A percentile compares a stretch with the other conserved stretches of the same genome.
Conservation (phyloP, 2,888 invertebrate genomes). For the Diploptera punctata region DNA sequence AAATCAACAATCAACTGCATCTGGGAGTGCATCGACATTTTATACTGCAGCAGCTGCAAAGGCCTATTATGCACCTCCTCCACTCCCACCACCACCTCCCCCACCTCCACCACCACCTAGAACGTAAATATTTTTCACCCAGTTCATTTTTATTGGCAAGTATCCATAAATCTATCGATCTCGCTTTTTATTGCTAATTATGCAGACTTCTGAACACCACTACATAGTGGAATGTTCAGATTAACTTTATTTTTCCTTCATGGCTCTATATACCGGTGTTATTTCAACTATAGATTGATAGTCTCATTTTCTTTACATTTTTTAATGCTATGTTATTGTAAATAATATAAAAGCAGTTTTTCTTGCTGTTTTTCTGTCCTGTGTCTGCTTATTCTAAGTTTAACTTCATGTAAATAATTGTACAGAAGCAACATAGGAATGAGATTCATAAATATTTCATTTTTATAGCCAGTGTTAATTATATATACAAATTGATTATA, state of each 20-base stretch:
- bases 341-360: constrained; percentile 31
- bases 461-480: background rate
- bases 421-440: constrained; percentile 11
- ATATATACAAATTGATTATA: too few relatives aligned
- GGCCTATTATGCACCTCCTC: constrained; percentile 39
- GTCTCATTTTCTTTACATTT: too few relatives aligned
- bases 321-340: too few relatives aligned
- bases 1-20: constrained; percentile 21
- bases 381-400: constrained; percentile 29
- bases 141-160: background rate
- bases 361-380: constrained; percentile 32
- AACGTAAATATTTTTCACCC: constrained; percentile 11
- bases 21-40: constrained; percentile 33
- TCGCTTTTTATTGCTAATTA: too few relatives aligned
- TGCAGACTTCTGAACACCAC: too few relatives aligned
- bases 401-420: constrained; percentile 30
- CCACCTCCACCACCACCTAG: constrained; percentile 12
- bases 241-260: too few relatives aligned
- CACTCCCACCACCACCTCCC: constrained; percentile 6
- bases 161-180: too few relatives aligned
- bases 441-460: constrained; percentile 10
- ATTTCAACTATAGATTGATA: background rate
- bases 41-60: constrained; percentile 41
- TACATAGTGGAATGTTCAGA: too few relatives aligned
- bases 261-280: too few relatives aligned